A percentile compares a stretch with the other conserved stretches of the same genome.
Conservation (phyloP, 2,113 vertebrate genomes). For the Chionomys nivalis region DNA sequence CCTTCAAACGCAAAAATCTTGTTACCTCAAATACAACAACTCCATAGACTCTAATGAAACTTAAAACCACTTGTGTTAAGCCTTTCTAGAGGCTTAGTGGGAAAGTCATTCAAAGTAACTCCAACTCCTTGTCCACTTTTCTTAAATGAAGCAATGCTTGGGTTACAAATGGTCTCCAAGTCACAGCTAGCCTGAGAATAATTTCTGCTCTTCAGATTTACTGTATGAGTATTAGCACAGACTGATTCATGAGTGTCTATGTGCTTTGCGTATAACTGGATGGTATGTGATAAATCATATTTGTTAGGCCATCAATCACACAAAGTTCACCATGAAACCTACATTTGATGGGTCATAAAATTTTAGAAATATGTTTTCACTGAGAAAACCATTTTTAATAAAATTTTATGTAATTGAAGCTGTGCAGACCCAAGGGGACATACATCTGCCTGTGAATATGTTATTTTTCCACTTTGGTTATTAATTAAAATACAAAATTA, state of each 20-base stretch:
- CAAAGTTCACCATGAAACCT: neutral
- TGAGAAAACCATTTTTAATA: conserved; percentile 13
- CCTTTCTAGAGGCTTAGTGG: conserved; percentile 72
- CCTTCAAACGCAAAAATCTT: conserved; percentile 78
- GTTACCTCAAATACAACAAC: conserved; percentile 77
- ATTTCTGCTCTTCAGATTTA: conserved; percentile 15
- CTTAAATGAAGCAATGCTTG: conserved; percentile 32
- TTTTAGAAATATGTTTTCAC: neutral
- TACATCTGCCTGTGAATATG: neutral
- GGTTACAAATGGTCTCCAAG: neutral
- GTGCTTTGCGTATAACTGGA: neutral
- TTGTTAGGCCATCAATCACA: neutral
- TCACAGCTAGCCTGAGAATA: neutral
- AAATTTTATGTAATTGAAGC: neutral
- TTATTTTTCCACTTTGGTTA: conserved; percentile 20
- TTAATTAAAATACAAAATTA: conserved; percentile 3
- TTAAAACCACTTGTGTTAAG: conserved; percentile 75
- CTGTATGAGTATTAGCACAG: neutral
- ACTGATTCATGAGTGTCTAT: neutral
- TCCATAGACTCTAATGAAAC: conserved; percentile 71
- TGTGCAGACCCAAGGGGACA: neutral
- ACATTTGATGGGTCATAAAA: neutral
- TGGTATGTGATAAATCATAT: neutral
- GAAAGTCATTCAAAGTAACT: conserved; percentile 71
- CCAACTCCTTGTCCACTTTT: conserved; percentile 62